phyloP scores from a whole-genome alignment of 2,888 invertebrate genomes.

The Sminthurinus aureus region DNA sequence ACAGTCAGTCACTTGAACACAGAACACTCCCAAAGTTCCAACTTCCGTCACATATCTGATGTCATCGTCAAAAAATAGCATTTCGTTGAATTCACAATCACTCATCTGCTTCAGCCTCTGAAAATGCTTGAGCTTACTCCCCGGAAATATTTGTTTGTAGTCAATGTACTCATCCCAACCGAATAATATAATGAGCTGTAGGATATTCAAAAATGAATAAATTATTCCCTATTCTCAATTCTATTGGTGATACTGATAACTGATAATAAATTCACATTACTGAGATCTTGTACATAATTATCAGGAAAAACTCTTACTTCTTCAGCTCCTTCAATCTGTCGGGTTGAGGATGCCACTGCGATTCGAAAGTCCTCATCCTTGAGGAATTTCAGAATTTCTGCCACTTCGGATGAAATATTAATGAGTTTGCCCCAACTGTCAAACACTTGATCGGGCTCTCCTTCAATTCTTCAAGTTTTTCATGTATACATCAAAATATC shows the following conservation, averaged over 20 bases:
- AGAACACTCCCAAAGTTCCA: constrained; percentile 28
- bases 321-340: constrained; percentile 37
- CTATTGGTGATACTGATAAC: too few relatives aligned
- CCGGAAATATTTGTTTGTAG: constrained; percentile 37
- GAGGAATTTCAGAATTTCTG: constrained; percentile 27
- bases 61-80: constrained; percentile 43
- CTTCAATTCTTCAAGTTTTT: too few relatives aligned
- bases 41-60: constrained; percentile 34
- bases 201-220: too few relatives aligned
- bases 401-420: constrained; percentile 30
- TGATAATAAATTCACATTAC: too few relatives aligned
- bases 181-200: constrained; percentile 21
- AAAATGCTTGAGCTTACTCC: background rate
- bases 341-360: constrained; percentile 32
- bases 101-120: constrained; percentile 34
- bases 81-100: constrained; percentile 35
- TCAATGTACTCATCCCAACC: constrained; percentile 39
- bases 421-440: constrained; percentile 38
- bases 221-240: too few relatives aligned
- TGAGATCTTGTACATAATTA: too few relatives aligned
- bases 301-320: background rate
- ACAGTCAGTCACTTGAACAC: constrained; percentile 8
- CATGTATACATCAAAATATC: too few relatives aligned
- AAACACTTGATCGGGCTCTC: background rate
- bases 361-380: constrained; percentile 35